Evolutionary conservation across 2,888 invertebrate species (phyloP), one percentile per base, ranked within the genome.

Genomic region (Caenorhabditis panamensis): DNA sequence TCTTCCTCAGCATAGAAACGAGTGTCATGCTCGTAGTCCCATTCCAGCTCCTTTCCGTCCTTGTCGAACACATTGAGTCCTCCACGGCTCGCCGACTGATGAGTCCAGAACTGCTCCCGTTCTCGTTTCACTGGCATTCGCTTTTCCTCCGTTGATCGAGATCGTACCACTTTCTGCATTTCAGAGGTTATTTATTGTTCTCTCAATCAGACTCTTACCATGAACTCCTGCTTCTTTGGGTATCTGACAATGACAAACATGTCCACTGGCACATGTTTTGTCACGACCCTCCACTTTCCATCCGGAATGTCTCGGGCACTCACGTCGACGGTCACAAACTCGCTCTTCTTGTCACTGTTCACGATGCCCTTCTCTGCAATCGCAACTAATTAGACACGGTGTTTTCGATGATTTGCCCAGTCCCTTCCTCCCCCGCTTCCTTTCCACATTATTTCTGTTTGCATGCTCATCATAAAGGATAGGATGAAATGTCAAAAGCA

Each of bases 11-110:
- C 75, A 31, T 79, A 83, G 44, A 82, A 84, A 18, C 90, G 83
- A 8, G 89, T 89, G 77, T 90, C 90, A 54, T 90, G 90, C 56
- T 89, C 88, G 67, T 87, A 90, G 66, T 89, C 88, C 89, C 89
- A 89, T 13, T 87, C 87, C 28, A 89, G 75, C 71, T 90, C 90
- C 13, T 86, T 83, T 61, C 90, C 90, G 16, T 88, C 75, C 18
- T 85, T 79, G 63, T 89, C 86, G 66, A 88, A 89, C 16, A 90
- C 72, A 78, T 89, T 89, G 71, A 90, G 67, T 9, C 90, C 90
- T 9, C 88, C 85, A 28, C 87, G 84, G 13, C 84, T 67, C n/a
- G 78, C 79, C 13, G 83, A 63, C 36, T 79, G 73, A 20, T 76
- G 62, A 4, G 67, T 75, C 86, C 86, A 87, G 47, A 81, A 81